Evolutionary conservation across 2,113 vertebrate species (phyloP).

Genomic region (Pachycephala philippinensis): DNA sequence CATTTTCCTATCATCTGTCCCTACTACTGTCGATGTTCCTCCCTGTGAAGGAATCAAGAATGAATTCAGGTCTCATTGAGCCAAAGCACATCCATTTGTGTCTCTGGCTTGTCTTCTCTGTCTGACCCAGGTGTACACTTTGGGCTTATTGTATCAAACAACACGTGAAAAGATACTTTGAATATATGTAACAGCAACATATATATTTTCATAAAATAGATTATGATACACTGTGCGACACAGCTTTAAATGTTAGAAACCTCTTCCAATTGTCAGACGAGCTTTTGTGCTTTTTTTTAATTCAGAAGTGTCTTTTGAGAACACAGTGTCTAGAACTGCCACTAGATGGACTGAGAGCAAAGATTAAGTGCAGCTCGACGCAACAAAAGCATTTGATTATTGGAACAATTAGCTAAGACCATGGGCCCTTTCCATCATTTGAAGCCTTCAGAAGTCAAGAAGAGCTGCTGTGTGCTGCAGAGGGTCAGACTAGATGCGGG

Average conservation of each 20-base stretch:
- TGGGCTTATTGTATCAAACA: neutral
- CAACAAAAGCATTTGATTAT: neutral
- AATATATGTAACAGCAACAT: neutral
- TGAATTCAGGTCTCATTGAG: neutral
- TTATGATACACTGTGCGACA: neutral
- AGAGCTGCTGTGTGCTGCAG: neutral
- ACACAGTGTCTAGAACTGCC: neutral
- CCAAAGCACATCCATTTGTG: neutral
- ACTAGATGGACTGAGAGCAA: neutral
- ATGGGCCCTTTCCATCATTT: neutral
- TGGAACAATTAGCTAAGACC: neutral
- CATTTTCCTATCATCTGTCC: neutral
- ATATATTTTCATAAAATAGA: neutral
- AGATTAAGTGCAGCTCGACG: neutral
- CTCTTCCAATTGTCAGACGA: neutral
- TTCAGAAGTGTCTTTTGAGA: neutral
- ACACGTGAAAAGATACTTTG: neutral
- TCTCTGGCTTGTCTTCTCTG: neutral
- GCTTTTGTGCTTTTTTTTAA: neutral
- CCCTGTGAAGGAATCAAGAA: neutral
- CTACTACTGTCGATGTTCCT: neutral
- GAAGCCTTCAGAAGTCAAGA: neutral
- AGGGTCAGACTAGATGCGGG: neutral
- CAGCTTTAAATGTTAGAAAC: neutral
- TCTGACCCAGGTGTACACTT: neutral